phyloP scores from a whole-genome alignment of 2,113 vertebrate species.

The Spermophilus dauricus region DNA sequence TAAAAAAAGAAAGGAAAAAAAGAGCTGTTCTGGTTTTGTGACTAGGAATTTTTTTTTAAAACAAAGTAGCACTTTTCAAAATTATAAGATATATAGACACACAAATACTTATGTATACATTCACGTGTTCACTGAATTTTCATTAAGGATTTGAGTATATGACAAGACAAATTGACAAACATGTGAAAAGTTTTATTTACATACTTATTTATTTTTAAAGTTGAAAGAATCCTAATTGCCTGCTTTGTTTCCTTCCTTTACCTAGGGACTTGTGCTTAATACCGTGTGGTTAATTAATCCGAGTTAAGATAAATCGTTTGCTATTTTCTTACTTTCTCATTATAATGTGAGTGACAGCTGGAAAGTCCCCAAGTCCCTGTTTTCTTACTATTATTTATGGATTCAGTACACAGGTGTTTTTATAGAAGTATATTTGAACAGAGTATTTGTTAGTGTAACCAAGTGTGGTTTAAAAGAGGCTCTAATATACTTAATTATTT shows the following conservation, averaged over 20 bases:
- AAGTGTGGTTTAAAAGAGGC: constrained; percentile 33
- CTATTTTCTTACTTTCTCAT: constrained; percentile 52
- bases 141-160: not conserved
- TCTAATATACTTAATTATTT: constrained; percentile 49
- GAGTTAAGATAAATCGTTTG: constrained; percentile 38
- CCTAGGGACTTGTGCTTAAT: constrained; percentile 14
- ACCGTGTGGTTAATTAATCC: constrained; percentile 51
- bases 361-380: constrained; percentile 1
- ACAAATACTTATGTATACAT: no score
- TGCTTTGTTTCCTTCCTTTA: constrained; percentile 17
- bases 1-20: no score
- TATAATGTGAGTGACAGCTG: not conserved
- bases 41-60: not conserved
- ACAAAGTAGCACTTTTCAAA: not conserved
- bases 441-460: constrained; percentile 42
- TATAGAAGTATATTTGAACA: constrained; percentile 19
- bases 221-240: constrained; percentile 41
- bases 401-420: not conserved
- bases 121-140: not conserved
- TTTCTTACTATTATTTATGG: constrained; percentile 61
- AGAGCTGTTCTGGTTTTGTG: not conserved
- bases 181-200: not conserved
- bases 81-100: not conserved
- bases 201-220: not conserved
- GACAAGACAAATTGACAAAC: not conserved